Evolutionary conservation across 2,797 vertebrate genomes (phyloP).

Genomic region (Pyrocephalus nanus): DNA sequence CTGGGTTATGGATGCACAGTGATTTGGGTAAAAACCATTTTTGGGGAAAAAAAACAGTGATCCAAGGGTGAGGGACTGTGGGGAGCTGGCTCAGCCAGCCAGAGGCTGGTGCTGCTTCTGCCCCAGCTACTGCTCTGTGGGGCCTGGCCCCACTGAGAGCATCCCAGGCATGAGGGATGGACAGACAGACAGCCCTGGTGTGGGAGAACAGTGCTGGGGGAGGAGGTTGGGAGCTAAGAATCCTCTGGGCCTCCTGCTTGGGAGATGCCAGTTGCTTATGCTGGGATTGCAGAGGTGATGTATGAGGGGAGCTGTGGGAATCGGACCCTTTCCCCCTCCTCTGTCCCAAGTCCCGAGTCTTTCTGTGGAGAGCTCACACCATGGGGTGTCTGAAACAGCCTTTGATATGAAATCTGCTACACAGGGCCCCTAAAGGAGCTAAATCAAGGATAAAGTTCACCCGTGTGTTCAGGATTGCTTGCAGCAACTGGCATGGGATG

Average conservation of each 20-base stretch:
- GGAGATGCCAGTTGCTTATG: accelerated
- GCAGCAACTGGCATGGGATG: background rate
- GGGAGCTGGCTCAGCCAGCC: accelerated
- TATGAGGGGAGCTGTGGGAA: background rate
- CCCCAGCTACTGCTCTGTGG: background rate
- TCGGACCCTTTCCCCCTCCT: background rate
- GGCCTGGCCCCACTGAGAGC: accelerated
- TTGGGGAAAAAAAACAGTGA: accelerated
- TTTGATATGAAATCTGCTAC: background rate
- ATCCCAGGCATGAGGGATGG: background rate
- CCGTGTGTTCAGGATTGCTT: accelerated
- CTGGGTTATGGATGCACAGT: background rate
- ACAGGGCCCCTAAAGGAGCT: background rate
- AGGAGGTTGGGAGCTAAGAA: background rate
- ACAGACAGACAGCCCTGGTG: background rate
- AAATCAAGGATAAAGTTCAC: background rate
- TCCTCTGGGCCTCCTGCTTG: background rate
- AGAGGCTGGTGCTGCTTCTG: background rate
- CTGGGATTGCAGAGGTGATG: background rate
- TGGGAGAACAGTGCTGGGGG: accelerated
- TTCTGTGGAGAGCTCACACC: background rate
- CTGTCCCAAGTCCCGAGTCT: background rate
- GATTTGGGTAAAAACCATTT: background rate
- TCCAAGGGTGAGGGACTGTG: background rate
- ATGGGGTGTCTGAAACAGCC: accelerated